Conservation (phyloP, 2,888 invertebrate species). For the Helobdella robusta region DNA sequence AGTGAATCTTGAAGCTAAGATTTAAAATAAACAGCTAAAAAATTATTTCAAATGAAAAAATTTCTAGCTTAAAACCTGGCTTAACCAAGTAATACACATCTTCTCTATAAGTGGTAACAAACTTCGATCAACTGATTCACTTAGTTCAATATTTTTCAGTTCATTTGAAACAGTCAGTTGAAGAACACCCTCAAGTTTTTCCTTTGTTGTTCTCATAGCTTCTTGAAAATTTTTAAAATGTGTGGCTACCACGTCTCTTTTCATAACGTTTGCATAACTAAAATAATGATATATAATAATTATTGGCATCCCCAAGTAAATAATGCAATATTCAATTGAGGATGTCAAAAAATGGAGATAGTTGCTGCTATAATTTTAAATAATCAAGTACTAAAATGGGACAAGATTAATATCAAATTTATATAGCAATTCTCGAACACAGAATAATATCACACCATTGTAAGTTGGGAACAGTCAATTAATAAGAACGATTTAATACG, state of each 20-base stretch:
- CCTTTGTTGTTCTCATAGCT: slow-evolving; percentile 10
- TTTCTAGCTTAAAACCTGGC: slow-evolving; percentile 1
- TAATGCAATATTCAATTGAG: too few relatives aligned
- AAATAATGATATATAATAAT: neutral
- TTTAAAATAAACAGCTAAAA: neutral
- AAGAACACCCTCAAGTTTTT: slow-evolving; percentile 17
- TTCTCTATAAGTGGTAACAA: neutral
- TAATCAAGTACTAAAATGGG: too few relatives aligned
- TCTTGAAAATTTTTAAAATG: slow-evolving; percentile 15
- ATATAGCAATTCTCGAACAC: too few relatives aligned
- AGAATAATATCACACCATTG: too few relatives aligned
- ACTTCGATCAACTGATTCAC: neutral
- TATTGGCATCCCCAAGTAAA: too few relatives aligned
- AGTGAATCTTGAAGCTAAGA: slow-evolving; percentile 19
- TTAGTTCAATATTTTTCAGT: neutral
- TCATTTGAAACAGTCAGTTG: slow-evolving; percentile 15
- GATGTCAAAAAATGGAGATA: too few relatives aligned
- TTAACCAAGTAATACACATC: slow-evolving; percentile 13
- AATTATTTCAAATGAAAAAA: neutral
- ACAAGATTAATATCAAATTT: too few relatives aligned
- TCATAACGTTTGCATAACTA: slow-evolving; percentile 6
- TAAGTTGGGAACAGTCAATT: too few relatives aligned
- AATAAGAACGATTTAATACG: too few relatives aligned
- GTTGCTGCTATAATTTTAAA: too few relatives aligned
- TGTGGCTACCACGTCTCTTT: slow-evolving; percentile 19